These are phyloP conservation scores for Triplophysa bombifrons DNA, from an alignment of 2,797 vertebrate species.

Conservation along the genomic window DNA sequence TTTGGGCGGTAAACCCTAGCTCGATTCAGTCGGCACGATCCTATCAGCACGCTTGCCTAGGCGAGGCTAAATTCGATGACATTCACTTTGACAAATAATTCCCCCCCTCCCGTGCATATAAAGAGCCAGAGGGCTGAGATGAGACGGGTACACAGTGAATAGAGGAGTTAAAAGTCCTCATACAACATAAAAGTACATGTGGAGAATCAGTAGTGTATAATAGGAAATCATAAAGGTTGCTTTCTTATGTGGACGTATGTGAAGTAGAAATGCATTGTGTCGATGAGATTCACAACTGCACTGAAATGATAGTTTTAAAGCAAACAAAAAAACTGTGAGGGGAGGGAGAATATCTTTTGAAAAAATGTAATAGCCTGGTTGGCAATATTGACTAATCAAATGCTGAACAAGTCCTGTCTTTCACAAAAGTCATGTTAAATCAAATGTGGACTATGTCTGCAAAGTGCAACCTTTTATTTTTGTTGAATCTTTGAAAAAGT, in stretches of 20 bases:
- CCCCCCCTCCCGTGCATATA: constrained; percentile 66
- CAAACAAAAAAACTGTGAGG: neutral
- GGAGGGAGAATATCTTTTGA: neutral
- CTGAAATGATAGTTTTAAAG: constrained; percentile 35
- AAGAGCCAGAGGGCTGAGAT: constrained; percentile 51
- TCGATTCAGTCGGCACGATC: constrained; percentile 67
- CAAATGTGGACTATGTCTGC: constrained; percentile 4
- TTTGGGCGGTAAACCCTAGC: constrained; percentile 63
- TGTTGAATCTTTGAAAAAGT: neutral
- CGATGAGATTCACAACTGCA: constrained; percentile 43
- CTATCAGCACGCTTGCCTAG: constrained; percentile 69
- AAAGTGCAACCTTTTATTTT: neutral
- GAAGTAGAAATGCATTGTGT: constrained; percentile 20
- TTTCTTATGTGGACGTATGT: constrained; percentile 27
- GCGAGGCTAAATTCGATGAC: constrained; percentile 77
- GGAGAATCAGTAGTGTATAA: constrained; percentile 17
- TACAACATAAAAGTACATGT: constrained; percentile 42
- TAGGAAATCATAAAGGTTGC: constrained; percentile 22
- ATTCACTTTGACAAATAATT: constrained; percentile 80
- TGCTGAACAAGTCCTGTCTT: neutral
- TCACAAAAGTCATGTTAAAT: neutral
- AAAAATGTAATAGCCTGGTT: neutral
- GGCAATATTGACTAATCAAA: constrained; percentile 1
- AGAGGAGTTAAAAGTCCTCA: constrained; percentile 46
- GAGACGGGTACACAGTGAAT: constrained; percentile 48